A percentile compares a stretch with the other conserved stretches of the same genome.
These are phyloP conservation scores for Otis tarda DNA, from an alignment of 2,113 vertebrate species.

Conservation along the genomic window DNA sequence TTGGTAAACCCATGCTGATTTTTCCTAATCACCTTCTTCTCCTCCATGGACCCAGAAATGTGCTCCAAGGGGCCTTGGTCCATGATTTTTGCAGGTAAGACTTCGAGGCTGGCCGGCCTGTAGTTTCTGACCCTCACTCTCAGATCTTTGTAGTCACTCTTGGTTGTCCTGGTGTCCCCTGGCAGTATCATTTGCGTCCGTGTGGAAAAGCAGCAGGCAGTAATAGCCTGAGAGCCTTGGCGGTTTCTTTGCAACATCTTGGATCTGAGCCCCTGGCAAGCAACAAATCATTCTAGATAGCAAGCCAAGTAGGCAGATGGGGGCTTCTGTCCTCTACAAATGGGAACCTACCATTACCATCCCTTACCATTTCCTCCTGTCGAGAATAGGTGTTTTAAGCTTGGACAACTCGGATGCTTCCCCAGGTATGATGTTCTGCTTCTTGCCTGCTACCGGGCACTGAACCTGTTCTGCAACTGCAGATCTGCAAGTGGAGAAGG, in stretches of 20 bases:
- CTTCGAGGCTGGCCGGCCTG: neutral
- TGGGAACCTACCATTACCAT: neutral
- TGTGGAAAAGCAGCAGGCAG: neutral
- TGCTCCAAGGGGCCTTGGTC: neutral
- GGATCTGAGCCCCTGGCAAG: neutral
- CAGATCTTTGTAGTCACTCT: neutral
- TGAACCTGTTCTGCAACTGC: neutral
- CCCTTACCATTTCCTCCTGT: neutral
- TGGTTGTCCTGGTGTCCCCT: neutral
- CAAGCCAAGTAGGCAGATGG: constrained; percentile 24
- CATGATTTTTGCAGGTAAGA: neutral
- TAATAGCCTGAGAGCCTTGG: neutral
- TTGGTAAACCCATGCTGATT: neutral
- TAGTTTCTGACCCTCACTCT: neutral
- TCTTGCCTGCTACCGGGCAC: neutral
- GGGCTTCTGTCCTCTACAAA: neutral
- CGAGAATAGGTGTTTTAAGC: neutral
- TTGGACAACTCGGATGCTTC: neutral
- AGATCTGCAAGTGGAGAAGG: neutral
- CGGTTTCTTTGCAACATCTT: neutral
- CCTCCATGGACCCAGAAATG: neutral
- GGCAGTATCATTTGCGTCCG: neutral
- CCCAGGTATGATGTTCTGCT: neutral
- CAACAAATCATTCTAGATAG: neutral
- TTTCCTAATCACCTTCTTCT: neutral